phyloP scores from a whole-genome alignment of 2,888 invertebrate species.

The Pyralis farinalis region DNA sequence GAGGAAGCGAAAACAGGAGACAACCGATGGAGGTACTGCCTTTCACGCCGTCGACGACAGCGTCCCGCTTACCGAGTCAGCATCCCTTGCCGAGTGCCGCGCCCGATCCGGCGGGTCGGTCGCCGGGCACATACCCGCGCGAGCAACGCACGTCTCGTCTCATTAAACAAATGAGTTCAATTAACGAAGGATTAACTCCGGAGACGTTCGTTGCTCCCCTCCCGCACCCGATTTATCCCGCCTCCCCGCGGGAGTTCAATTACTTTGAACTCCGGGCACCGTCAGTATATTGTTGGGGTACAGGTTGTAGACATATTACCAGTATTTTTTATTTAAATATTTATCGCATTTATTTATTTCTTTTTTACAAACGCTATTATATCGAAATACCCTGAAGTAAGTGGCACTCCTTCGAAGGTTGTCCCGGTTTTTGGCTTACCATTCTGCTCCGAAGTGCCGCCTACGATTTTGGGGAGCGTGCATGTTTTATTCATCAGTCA shows the following conservation, averaged over 20 bases:
- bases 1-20: conserved; percentile 99
- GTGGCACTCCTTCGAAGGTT: conserved; percentile 81
- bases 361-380: conserved; percentile 60
- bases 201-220: conserved; percentile 55
- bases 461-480: conserved; percentile 64
- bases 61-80: conserved; percentile 18
- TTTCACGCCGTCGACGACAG: conserved; percentile 66
- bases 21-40: conserved; percentile 96
- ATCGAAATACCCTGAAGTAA: conserved; percentile 61
- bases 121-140: conserved; percentile 24
- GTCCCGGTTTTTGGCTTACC: conserved; percentile 82
- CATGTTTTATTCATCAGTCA: conserved; percentile 49
- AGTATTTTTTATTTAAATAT: conserved; percentile 71
- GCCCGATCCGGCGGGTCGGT: conserved; percentile 15
- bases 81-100: conserved; percentile 23
- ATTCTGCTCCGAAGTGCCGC: conserved; percentile 61
- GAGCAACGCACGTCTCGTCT: conserved; percentile 53
- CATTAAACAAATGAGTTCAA: conserved; percentile 72
- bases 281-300: conserved; percentile 75
- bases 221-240: conserved; percentile 19
- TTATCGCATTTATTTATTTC: conserved; percentile 78
- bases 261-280: conserved; percentile 66
- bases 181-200: conserved; percentile 67
- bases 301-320: conserved; percentile 75
- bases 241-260: conserved; percentile 58